Conservation (phyloP, 1,140 invertebrate species). For the Zaprionus ghesquierei region DNA sequence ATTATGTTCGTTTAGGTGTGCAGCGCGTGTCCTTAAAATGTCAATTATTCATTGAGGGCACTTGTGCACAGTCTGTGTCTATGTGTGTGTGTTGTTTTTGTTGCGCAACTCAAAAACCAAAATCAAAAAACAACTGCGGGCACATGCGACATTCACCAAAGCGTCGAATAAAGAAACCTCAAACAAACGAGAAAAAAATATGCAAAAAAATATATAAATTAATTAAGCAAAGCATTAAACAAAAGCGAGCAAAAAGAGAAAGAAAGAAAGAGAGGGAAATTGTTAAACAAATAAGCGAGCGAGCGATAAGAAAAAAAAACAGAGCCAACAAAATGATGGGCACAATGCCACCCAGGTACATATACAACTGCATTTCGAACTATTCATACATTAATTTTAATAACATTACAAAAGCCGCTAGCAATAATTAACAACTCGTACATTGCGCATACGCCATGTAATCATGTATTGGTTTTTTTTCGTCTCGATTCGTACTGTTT, state of each 20-base stretch:
- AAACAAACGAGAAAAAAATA: slow-evolving; percentile 43
- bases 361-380: slow-evolving; percentile 56
- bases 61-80: slow-evolving; percentile 48
- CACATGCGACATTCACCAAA: slow-evolving; percentile 83
- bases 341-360: slow-evolving; percentile 83
- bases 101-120: slow-evolving; percentile 50
- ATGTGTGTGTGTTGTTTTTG: slow-evolving; percentile 65
- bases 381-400: slow-evolving; percentile 61
- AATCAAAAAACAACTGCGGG: slow-evolving; percentile 51
- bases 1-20: slow-evolving; percentile 82
- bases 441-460: slow-evolving; percentile 70
- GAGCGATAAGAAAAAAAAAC: slow-evolving; percentile 58
- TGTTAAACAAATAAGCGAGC: slow-evolving; percentile 48
- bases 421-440: slow-evolving; percentile 57
- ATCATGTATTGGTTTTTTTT: slow-evolving; percentile 23
- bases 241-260: slow-evolving; percentile 23
- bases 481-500: slow-evolving; percentile 14
- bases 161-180: slow-evolving; percentile 38
- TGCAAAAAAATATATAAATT: slow-evolving; percentile 34
- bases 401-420: slow-evolving; percentile 51
- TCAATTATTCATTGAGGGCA: slow-evolving; percentile 80
- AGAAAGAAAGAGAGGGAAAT: slow-evolving; percentile 37
- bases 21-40: slow-evolving; percentile 75
- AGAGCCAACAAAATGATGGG: slow-evolving; percentile 81
- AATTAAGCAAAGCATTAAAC: slow-evolving; percentile 52